phyloP scores from a whole-genome alignment of 2,888 invertebrate genomes.

The Diarsia brunnea region DNA sequence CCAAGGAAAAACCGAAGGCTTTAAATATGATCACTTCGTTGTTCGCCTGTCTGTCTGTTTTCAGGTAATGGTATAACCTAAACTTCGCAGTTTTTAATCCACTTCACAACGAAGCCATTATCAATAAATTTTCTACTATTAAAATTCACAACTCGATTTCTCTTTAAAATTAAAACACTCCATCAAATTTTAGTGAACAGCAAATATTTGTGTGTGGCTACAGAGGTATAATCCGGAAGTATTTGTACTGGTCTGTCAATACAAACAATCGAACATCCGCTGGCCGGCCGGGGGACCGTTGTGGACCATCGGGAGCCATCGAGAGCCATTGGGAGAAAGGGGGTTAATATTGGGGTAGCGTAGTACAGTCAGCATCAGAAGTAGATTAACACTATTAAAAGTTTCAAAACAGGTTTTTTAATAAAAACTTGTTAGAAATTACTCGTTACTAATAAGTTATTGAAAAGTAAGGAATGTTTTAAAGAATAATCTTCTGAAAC shows the following conservation, averaged over 20 bases:
- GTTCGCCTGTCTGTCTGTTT: not conserved
- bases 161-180: constrained; percentile 41
- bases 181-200: constrained; percentile 37
- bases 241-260: constrained; percentile 58
- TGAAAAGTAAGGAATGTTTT: no score
- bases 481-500: no score
- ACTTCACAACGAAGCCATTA: not conserved
- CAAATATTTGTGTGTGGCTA: constrained; percentile 56
- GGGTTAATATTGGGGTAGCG: constrained; percentile 36
- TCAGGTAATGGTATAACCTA: not conserved
- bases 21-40: not conserved
- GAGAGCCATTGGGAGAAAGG: constrained; percentile 8
- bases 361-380: no score
- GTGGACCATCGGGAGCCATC: constrained; percentile 2
- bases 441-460: no score
- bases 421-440: no score
- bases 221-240: constrained; percentile 55
- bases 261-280: constrained; percentile 50
- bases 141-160: constrained; percentile 9
- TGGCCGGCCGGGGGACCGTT: constrained; percentile 1
- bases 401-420: no score
- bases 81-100: not conserved
- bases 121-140: not conserved
- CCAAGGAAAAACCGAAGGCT: not conserved
- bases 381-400: no score